Percentiles rank a stretch among this genome's conserved stretches.
Evolutionary conservation across 1,140 invertebrate species (phyloP).

Genomic region (Coboldia fuscipes): DNA sequence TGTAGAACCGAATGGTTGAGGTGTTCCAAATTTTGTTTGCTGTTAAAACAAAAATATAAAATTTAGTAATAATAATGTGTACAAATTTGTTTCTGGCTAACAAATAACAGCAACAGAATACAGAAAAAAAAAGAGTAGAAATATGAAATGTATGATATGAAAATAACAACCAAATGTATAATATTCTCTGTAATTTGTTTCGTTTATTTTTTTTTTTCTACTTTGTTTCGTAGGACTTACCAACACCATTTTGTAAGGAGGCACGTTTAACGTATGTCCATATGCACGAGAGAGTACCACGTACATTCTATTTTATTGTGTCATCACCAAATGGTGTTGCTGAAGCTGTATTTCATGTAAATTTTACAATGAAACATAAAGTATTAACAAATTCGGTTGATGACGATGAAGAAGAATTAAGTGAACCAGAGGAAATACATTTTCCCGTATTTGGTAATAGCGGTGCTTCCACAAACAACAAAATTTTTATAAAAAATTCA

Average conservation of each 20-base stretch:
- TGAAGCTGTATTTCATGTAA: constrained; percentile 18
- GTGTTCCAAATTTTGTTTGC: not conserved
- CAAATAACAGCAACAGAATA: not conserved
- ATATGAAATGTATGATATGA: not conserved
- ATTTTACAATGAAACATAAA: constrained; percentile 18
- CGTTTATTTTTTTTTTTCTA: too few relatives aligned
- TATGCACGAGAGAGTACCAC: constrained; percentile 20
- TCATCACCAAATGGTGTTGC: constrained; percentile 19
- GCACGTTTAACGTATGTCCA: constrained; percentile 20
- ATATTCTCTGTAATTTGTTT: too few relatives aligned
- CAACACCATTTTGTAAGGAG: constrained; percentile 21
- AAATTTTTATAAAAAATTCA: too few relatives aligned
- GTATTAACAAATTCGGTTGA: constrained; percentile 17
- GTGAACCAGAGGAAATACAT: constrained; percentile 20
- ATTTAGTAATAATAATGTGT: too few relatives aligned
- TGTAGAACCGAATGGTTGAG: too few relatives aligned
- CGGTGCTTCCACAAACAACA: too few relatives aligned
- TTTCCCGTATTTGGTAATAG: constrained; percentile 18
- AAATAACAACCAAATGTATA: too few relatives aligned
- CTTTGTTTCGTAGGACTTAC: constrained; percentile 20
- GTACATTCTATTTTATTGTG: constrained; percentile 21
- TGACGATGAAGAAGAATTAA: constrained; percentile 16
- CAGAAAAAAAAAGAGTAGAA: not conserved
- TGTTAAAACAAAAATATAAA: not conserved
- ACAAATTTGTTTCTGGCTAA: not conserved